Conservation (phyloP, 2,113 vertebrate genomes). For the Myotis yumanensis region DNA sequence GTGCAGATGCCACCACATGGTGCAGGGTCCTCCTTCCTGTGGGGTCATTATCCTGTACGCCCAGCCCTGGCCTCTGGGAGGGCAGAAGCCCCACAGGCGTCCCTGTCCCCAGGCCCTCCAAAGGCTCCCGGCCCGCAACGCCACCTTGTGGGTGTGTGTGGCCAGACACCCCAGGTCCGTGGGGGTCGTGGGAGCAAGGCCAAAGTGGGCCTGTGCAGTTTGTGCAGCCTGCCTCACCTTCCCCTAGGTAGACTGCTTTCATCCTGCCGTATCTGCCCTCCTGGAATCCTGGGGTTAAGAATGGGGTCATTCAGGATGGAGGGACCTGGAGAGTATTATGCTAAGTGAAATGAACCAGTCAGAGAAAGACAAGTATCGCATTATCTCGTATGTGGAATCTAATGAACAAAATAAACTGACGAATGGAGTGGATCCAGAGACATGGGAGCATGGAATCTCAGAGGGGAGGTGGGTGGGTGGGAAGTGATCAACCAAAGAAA, state of each 20-base stretch:
- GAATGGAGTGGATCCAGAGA: too few relatives aligned
- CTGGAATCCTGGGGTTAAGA: background rate
- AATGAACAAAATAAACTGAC: too few relatives aligned
- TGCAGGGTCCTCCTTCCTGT: background rate
- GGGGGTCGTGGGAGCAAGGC: accelerated
- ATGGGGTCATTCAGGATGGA: too few relatives aligned
- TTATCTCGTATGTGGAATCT: too few relatives aligned
- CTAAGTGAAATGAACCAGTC: too few relatives aligned
- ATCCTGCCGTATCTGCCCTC: accelerated
- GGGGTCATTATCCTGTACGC: too few relatives aligned
- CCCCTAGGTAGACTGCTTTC: accelerated
- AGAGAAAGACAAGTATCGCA: too few relatives aligned
- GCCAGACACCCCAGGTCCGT: background rate
- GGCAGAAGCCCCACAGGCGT: accelerated
- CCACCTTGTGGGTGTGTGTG: slow-evolving; percentile 33
- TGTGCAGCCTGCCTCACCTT: background rate
- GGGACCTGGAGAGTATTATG: too few relatives aligned
- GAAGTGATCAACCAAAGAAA: too few relatives aligned
- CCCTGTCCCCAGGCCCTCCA: accelerated
- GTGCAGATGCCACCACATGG: background rate
- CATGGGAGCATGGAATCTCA: too few relatives aligned
- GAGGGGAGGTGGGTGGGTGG: too few relatives aligned
- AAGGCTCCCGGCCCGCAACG: background rate
- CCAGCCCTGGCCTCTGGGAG: background rate
- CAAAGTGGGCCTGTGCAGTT: background rate